These are phyloP conservation scores for Drosophila varians DNA, from an alignment of 1,140 invertebrate genomes.

Conservation along the genomic window DNA sequence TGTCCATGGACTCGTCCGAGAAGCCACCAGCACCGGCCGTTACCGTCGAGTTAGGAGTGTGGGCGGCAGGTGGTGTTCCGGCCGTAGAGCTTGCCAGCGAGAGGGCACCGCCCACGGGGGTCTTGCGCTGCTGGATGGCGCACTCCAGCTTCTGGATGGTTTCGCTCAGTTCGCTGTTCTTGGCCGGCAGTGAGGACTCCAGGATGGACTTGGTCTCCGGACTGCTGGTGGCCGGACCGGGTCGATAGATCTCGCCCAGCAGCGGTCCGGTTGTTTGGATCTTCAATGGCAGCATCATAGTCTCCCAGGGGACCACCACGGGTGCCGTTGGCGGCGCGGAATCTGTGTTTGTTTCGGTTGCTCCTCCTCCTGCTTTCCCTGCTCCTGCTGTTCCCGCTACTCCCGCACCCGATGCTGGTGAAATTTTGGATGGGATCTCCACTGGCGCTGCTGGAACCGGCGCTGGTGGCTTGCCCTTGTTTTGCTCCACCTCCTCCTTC, in stretches of 20 bases:
- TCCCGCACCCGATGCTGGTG: neutral
- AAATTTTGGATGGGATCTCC: neutral
- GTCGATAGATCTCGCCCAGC: slow-evolving; percentile 37
- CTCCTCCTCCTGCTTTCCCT: neutral
- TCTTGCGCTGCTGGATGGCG: slow-evolving; percentile 77
- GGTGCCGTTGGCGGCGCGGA: neutral
- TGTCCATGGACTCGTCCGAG: slow-evolving; percentile 86
- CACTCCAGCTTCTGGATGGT: slow-evolving; percentile 86
- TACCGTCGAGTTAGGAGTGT: slow-evolving; percentile 34
- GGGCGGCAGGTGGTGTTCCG: slow-evolving; percentile 53
- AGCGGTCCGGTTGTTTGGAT: slow-evolving; percentile 59
- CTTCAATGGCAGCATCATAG: slow-evolving; percentile 58
- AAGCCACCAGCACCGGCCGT: slow-evolving; percentile 43
- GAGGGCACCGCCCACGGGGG: slow-evolving; percentile 60
- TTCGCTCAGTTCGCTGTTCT: slow-evolving; percentile 86
- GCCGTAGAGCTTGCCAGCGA: slow-evolving; percentile 60
- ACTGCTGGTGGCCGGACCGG: slow-evolving; percentile 51
- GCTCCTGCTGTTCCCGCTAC: neutral
- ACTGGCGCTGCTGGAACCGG: neutral
- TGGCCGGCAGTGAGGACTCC: slow-evolving; percentile 83
- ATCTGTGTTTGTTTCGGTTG: too few relatives aligned
- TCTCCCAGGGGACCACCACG: slow-evolving; percentile 11
- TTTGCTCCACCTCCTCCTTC: slow-evolving; percentile 79
- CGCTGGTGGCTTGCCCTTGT: slow-evolving; percentile 41
- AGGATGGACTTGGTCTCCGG: slow-evolving; percentile 78